phyloP scores from a whole-genome alignment of 37 sponge, comb jelly and placozoan species.

The Theonella swinhoei region DNA sequence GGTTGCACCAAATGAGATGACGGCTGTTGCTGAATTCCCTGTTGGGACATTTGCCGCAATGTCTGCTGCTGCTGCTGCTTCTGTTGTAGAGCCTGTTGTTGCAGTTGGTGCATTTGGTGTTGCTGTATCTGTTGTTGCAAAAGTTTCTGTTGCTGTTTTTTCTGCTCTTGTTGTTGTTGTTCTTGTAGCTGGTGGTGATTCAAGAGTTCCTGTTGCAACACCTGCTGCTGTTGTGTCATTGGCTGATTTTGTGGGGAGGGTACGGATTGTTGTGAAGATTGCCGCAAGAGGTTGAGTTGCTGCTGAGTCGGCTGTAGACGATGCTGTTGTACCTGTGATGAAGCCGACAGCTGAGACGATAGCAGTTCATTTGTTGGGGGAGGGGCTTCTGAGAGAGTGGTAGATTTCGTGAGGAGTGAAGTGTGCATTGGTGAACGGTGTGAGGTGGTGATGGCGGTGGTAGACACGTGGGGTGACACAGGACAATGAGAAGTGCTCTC shows the following conservation, averaged over 20 bases:
- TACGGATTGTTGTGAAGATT: neutral
- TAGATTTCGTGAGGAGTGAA: neutral
- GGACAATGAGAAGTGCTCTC: too few relatives aligned
- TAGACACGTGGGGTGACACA: too few relatives aligned
- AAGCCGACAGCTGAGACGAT: neutral
- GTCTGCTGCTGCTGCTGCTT: slow-evolving; percentile 16
- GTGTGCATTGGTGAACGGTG: too few relatives aligned
- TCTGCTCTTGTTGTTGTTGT: neutral
- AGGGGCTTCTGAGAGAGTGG: neutral
- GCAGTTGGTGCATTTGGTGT: neutral
- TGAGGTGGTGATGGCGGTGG: too few relatives aligned
- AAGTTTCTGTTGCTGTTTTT: neutral
- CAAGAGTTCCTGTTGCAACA: too few relatives aligned
- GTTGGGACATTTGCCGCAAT: neutral
- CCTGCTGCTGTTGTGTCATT: too few relatives aligned
- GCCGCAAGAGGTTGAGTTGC: neutral
- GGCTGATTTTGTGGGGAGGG: too few relatives aligned
- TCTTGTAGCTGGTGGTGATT: neutral
- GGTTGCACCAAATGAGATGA: neutral
- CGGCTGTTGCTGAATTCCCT: neutral
- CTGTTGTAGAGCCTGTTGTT: neutral
- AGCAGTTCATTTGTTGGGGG: neutral
- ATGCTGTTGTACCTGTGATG: neutral
- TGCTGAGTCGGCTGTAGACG: neutral
- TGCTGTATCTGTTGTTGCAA: slow-evolving; percentile 12